phyloP scores from a whole-genome alignment of 1,140 invertebrate species.

The Drosophila gunungcola region DNA sequence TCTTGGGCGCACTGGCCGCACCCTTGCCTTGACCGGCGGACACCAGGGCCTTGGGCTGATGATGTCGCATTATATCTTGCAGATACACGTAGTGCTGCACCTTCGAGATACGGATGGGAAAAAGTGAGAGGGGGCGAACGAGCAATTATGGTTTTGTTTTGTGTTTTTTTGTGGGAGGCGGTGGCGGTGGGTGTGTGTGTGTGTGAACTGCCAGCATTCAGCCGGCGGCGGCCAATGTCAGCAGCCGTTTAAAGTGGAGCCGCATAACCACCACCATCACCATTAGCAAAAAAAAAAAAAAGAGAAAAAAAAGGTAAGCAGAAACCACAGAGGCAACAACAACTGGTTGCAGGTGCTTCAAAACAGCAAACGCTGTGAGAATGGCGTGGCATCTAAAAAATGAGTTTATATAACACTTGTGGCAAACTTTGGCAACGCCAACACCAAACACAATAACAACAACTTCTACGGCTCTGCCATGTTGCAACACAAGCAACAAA shows the following conservation, averaged over 20 bases:
- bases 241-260: conserved; percentile 48
- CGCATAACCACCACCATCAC: conserved; percentile 26
- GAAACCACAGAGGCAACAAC: conserved; percentile 13
- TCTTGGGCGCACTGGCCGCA: conserved; percentile 47
- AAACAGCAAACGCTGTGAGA: conserved; percentile 63
- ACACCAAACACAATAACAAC: conserved; percentile 41
- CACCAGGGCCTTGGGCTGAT: conserved; percentile 62
- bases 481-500: conserved; percentile 57
- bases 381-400: conserved; percentile 80
- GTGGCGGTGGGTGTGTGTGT: conserved; percentile 41
- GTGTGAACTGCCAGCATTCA: conserved; percentile 32
- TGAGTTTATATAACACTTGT: conserved; percentile 75
- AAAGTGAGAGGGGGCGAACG: conserved; percentile 35
- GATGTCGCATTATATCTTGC: conserved; percentile 77
- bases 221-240: conserved; percentile 54
- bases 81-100: conserved; percentile 81
- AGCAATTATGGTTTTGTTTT: conserved; percentile 39
- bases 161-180: no score
- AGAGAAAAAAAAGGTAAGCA: conserved; percentile 12
- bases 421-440: conserved; percentile 53
- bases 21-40: conserved; percentile 66
- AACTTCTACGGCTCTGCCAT: conserved; percentile 38
- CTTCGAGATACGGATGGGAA: conserved; percentile 46
- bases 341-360: conserved; percentile 41
- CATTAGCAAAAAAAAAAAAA: not conserved